These are phyloP conservation scores for Onychomys torridus DNA, from an alignment of 2,797 vertebrate genomes.

Conservation along the genomic window DNA sequence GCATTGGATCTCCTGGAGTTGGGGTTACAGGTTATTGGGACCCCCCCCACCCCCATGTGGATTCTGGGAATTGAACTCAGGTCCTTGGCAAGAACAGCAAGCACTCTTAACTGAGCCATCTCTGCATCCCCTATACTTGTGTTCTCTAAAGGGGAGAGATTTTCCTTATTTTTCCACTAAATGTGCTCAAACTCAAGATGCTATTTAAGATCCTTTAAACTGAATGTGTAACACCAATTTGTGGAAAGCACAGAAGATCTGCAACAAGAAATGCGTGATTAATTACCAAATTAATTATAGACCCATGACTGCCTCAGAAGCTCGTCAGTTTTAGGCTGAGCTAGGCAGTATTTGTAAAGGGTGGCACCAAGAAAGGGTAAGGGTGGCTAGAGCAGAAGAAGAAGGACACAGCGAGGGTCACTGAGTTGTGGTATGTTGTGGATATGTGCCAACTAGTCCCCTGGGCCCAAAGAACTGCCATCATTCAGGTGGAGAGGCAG, in stretches of 20 bases:
- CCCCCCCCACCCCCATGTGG: background rate
- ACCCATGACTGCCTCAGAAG: background rate
- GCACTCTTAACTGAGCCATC: background rate
- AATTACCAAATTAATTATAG: slow-evolving; percentile 52
- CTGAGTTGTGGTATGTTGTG: background rate
- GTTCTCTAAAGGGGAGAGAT: background rate
- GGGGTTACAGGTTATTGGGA: background rate
- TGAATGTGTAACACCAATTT: background rate
- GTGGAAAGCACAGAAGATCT: slow-evolving; percentile 11
- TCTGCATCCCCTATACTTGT: background rate
- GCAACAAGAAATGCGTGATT: slow-evolving; percentile 33
- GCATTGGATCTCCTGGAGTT: background rate
- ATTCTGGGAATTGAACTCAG: background rate
- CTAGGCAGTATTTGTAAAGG: slow-evolving; percentile 9
- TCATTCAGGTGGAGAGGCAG: background rate
- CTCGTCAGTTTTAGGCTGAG: slow-evolving; percentile 7
- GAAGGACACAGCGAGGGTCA: background rate
- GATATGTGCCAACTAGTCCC: background rate
- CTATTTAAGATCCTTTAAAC: background rate
- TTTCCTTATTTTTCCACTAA: slow-evolving; percentile 31
- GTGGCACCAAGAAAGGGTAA: background rate
- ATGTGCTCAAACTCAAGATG: slow-evolving; percentile 25
- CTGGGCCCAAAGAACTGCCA: background rate
- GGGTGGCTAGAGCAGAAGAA: background rate
- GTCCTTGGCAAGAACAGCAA: no score